These are phyloP conservation scores for Bergia puertoricense DNA, from an alignment of 92 coral and sea anemone species.

Conservation along the genomic window DNA sequence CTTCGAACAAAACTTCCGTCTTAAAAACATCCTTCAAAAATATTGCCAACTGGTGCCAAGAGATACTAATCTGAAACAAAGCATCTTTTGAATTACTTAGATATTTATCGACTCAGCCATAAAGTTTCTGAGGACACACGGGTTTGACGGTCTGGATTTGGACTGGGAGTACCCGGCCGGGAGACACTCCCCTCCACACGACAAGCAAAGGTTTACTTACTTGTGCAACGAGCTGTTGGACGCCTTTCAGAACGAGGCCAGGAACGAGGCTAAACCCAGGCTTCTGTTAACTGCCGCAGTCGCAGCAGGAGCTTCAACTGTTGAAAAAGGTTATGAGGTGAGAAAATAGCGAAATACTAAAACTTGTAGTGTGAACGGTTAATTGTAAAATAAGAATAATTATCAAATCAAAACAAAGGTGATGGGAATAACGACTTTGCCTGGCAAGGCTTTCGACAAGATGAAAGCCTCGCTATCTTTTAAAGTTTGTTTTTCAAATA, in stretches of 20 bases:
- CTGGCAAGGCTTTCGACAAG: no score
- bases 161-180: constrained; percentile 88
- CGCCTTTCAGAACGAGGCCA: constrained; percentile 65
- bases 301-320: constrained; percentile 58
- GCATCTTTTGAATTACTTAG: not conserved
- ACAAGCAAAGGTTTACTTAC: constrained; percentile 67
- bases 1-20: no score
- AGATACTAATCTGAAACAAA: no score
- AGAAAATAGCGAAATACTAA: not conserved
- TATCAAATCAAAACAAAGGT: no score
- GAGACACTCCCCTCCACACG: constrained; percentile 75
- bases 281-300: constrained; percentile 65
- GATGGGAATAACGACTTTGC: no score
- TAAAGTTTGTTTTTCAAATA: no score
- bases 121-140: constrained; percentile 51
- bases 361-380: not conserved
- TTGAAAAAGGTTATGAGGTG: constrained; percentile 68
- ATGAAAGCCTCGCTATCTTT: no score
- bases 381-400: no score
- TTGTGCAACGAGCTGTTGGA: constrained; percentile 65
- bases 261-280: constrained; percentile 55
- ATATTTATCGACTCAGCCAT: constrained; percentile 64
- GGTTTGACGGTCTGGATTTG: constrained; percentile 76
- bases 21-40: no score
- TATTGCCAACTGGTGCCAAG: no score